Evolutionary conservation across 2,113 vertebrate genomes (phyloP).

Genomic region (Microtus ochrogaster): DNA sequence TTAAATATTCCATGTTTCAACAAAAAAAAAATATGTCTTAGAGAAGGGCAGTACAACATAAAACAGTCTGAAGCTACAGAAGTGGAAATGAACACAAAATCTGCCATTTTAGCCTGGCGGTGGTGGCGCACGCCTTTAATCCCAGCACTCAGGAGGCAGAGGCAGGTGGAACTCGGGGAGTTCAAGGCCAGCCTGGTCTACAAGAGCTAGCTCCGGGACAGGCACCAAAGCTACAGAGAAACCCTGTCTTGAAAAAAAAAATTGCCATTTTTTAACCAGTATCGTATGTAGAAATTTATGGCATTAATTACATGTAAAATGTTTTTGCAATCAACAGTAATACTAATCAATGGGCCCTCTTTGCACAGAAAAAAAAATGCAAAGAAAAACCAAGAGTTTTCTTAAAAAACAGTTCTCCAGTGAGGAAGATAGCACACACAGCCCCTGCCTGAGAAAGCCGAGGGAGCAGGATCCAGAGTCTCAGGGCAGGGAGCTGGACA

Average conservation of each 20-base stretch:
- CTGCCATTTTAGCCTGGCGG: background rate
- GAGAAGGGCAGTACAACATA: background rate
- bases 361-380: background rate
- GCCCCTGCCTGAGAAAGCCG: background rate
- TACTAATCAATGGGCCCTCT: background rate
- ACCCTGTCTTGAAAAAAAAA: too few relatives aligned
- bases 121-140: too few relatives aligned
- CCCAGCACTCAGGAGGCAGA: too few relatives aligned
- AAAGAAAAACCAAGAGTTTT: conserved; percentile 4
- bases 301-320: background rate
- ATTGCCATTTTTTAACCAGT: background rate
- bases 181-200: too few relatives aligned
- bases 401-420: background rate
- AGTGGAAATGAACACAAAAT: background rate
- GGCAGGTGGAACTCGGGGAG: too few relatives aligned
- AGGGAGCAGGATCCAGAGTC: background rate
- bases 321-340: background rate
- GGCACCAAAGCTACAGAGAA: too few relatives aligned
- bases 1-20: background rate
- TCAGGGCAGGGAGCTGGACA: background rate
- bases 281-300: background rate
- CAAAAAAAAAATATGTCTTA: background rate
- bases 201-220: too few relatives aligned
- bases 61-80: background rate
- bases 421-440: background rate